phyloP scores from a whole-genome alignment of 23 tunicate species.

The Ciona savignyi region DNA sequence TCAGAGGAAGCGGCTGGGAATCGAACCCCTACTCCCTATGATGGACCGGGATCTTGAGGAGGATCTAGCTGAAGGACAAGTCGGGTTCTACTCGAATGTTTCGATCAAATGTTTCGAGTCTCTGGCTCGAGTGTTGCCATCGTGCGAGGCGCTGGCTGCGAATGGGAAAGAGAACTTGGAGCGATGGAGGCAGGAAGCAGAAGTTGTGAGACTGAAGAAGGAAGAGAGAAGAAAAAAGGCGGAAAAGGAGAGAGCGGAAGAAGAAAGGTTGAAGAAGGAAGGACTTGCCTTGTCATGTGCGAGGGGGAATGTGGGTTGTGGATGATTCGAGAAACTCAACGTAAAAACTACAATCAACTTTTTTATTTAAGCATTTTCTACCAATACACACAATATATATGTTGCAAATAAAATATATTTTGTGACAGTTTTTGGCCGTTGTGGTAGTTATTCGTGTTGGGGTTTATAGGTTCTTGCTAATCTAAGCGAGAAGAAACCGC shows the following conservation, averaged over 20 bases:
- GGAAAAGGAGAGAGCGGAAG: neutral
- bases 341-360: too few species aligned
- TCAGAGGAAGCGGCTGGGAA: conserved; percentile 33
- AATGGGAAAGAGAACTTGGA: conserved; percentile 52
- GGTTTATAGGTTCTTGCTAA: too few species aligned
- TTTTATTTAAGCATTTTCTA: too few species aligned
- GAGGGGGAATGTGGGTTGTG: conserved; percentile 59
- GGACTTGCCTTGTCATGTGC: conserved; percentile 26
- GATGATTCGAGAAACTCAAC: conserved; percentile 18
- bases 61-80: conserved; percentile 56
- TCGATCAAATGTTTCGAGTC: conserved; percentile 57
- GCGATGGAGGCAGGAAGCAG: conserved; percentile 66
- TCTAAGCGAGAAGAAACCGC: too few species aligned
- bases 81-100: conserved; percentile 73
- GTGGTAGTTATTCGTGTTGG: too few species aligned
- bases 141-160: conserved; percentile 32
- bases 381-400: too few species aligned
- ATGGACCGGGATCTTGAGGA: conserved; percentile 56
- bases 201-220: conserved; percentile 8
- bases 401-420: too few species aligned
- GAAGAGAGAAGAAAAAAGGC: conserved; percentile 19
- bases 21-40: conserved; percentile 40
- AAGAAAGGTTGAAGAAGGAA: conserved; percentile 7
- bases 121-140: conserved; percentile 51
- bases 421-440: too few species aligned